These are phyloP conservation scores for Heteractis magnifica DNA, from an alignment of 92 coral and sea anemone genomes.

Conservation along the genomic window DNA sequence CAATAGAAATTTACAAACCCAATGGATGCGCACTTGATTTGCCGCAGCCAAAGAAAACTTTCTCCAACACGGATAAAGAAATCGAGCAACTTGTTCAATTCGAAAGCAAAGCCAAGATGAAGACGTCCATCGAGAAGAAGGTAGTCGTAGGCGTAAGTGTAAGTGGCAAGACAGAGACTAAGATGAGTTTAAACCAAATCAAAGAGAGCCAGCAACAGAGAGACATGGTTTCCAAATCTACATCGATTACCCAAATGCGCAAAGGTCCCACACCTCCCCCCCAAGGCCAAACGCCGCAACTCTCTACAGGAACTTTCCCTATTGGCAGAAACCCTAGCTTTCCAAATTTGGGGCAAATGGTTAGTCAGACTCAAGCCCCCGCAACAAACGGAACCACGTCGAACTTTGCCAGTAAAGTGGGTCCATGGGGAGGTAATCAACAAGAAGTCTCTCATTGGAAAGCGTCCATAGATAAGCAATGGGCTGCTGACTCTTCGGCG, in stretches of 20 bases:
- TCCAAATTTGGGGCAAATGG: slow-evolving; percentile 23
- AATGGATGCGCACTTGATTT: slow-evolving; percentile 54
- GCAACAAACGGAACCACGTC: neutral
- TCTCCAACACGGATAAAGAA: slow-evolving; percentile 61
- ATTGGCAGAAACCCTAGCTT: slow-evolving; percentile 48
- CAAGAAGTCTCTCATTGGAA: slow-evolving; percentile 17
- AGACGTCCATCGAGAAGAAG: slow-evolving; percentile 51
- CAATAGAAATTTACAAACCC: slow-evolving; percentile 45
- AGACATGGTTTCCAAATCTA: slow-evolving; percentile 33
- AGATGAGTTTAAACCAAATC: slow-evolving; percentile 81
- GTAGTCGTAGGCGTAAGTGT: slow-evolving; percentile 41
- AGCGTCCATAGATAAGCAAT: slow-evolving; percentile 2
- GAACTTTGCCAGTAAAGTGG: slow-evolving; percentile 12
- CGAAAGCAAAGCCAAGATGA: slow-evolving; percentile 73
- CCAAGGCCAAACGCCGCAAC: slow-evolving; percentile 39
- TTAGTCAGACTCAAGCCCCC: slow-evolving; percentile 5
- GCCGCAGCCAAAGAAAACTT: slow-evolving; percentile 50
- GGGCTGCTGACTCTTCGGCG: slow-evolving; percentile 21
- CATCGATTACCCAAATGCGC: slow-evolving; percentile 28
- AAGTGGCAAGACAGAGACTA: slow-evolving; percentile 48
- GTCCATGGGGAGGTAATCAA: slow-evolving; percentile 25
- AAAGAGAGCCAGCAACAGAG: slow-evolving; percentile 72
- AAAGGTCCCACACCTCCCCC: slow-evolving; percentile 58
- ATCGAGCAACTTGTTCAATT: slow-evolving; percentile 82
- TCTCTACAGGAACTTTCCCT: slow-evolving; percentile 28